Evolutionary conservation across 2,797 vertebrate genomes (phyloP).

Genomic region (Danionella dracula): DNA sequence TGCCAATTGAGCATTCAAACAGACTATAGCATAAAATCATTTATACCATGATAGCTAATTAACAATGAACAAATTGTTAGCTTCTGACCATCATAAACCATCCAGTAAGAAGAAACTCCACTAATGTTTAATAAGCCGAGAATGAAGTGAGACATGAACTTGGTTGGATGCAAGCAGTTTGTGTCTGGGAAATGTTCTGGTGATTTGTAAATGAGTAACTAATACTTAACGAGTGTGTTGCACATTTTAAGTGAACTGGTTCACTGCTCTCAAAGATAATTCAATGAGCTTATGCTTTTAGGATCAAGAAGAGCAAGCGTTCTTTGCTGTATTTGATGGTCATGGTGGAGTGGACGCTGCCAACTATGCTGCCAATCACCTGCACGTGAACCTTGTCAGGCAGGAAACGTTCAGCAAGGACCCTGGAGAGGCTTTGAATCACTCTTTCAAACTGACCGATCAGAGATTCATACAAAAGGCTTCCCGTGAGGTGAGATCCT

Average conservation of each 20-base stretch:
- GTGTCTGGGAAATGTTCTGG: too few relatives aligned
- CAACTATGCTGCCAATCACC: conserved; percentile 91
- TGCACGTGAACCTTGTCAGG: conserved; percentile 88
- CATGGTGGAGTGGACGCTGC: conserved; percentile 96
- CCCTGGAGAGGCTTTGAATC: conserved; percentile 81
- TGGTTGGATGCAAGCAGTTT: too few relatives aligned
- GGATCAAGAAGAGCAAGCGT: conserved; percentile 98
- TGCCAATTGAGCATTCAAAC: too few relatives aligned
- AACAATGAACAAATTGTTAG: conserved; percentile 35
- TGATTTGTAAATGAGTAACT: too few relatives aligned
- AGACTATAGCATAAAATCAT: too few relatives aligned
- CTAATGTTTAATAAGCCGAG: too few relatives aligned
- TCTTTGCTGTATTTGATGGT: conserved; percentile 94
- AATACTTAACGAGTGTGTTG: too few relatives aligned
- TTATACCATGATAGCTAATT: conserved; percentile 22
- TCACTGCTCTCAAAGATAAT: too few relatives aligned
- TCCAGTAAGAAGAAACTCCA: conserved; percentile 10
- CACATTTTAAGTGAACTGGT: too few relatives aligned
- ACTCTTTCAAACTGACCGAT: conserved; percentile 87
- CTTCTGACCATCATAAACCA: conserved; percentile 38
- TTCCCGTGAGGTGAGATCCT: conserved; percentile 78
- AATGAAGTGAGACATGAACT: too few relatives aligned
- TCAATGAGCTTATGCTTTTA: conserved; percentile 49
- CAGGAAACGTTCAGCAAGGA: conserved; percentile 89
- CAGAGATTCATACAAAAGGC: conserved; percentile 95